These are phyloP conservation scores for Narcine bancroftii DNA, from an alignment of 2,113 vertebrate genomes.

Conservation along the genomic window DNA sequence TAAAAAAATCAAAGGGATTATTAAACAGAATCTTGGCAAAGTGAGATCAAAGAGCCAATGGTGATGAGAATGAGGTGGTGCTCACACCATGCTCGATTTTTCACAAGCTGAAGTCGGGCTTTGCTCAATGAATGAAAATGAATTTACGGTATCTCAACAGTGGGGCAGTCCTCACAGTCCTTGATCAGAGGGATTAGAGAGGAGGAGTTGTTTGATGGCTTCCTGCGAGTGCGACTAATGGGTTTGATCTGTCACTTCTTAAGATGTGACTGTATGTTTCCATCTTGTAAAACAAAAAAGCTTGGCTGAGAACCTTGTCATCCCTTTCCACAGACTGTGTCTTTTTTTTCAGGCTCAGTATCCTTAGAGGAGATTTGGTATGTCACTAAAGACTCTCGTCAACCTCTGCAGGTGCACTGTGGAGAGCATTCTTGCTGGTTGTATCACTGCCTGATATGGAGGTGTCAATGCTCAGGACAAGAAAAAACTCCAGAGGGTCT, in stretches of 20 bases:
- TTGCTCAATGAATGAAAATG: background rate
- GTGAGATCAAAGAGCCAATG: background rate
- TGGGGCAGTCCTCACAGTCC: background rate
- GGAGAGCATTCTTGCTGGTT: too few relatives aligned
- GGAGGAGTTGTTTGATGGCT: background rate
- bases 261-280: background rate
- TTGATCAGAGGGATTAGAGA: background rate
- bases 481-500: too few relatives aligned
- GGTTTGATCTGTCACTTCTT: slow-evolving; percentile 22
- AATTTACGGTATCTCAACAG: background rate
- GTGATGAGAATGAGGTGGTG: background rate
- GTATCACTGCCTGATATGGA: too few relatives aligned
- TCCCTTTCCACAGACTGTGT: background rate
- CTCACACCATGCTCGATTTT: background rate
- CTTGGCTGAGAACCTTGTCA: background rate
- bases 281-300: background rate
- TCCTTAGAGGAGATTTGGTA: too few relatives aligned
- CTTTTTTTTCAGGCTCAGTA: background rate
- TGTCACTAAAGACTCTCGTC: too few relatives aligned
- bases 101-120: background rate
- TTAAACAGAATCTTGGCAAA: slow-evolving; percentile 14
- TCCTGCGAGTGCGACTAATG: background rate
- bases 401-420: too few relatives aligned
- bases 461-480: too few relatives aligned
- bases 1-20: slow-evolving; percentile 22